Evolutionary conservation across 2,113 vertebrate genomes (phyloP).

Genomic region (Cavia aperea): DNA sequence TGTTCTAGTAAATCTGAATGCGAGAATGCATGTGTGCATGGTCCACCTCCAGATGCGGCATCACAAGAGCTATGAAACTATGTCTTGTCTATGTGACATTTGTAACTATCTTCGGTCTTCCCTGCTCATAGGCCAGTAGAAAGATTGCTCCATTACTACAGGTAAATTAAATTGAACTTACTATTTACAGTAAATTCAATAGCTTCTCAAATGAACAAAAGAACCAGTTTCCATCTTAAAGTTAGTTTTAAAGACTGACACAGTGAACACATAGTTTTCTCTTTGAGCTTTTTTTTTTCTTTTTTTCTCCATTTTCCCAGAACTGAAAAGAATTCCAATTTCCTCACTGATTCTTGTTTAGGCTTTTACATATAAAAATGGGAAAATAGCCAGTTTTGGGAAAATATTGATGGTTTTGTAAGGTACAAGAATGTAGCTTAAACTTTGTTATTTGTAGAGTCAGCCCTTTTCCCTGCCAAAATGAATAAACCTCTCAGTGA

Average conservation of each 20-base stretch:
- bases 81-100: not conserved
- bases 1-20: not conserved
- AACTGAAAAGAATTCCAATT: conserved; percentile 32
- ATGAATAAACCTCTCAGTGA: conserved; percentile 61
- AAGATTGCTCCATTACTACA: not conserved
- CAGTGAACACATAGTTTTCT: not conserved
- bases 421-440: conserved; percentile 54
- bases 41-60: not conserved
- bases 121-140: conserved; percentile 29
- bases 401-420: conserved; percentile 56
- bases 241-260: not conserved
- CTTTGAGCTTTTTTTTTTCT: not conserved
- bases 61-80: not conserved
- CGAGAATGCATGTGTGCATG: not conserved
- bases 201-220: conserved; percentile 48
- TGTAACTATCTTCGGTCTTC: conserved; percentile 45
- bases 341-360: conserved; percentile 45
- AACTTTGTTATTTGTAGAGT: conserved; percentile 50
- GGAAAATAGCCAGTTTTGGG: conserved; percentile 54
- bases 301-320: not conserved
- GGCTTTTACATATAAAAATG: conserved; percentile 48
- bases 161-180: conserved; percentile 10
- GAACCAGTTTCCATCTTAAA: conserved; percentile 22
- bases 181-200: not conserved
- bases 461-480: conserved; percentile 63